phyloP scores from a whole-genome alignment of 2,113 vertebrate genomes.

The Dasyprocta punctata region DNA sequence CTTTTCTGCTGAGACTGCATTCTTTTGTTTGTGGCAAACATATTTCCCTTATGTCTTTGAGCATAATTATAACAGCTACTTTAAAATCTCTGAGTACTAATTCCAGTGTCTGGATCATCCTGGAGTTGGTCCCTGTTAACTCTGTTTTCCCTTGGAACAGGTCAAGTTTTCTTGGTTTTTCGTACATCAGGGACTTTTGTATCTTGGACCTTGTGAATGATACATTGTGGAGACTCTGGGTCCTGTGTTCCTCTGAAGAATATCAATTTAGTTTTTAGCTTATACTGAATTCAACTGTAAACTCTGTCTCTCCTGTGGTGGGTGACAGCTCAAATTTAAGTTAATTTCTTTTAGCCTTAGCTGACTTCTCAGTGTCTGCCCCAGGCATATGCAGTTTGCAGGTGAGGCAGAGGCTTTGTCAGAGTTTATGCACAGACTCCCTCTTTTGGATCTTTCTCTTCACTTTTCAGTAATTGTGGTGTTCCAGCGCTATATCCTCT shows the following conservation, averaged over 20 bases:
- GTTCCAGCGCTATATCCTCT: not conserved
- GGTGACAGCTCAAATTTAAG: not conserved
- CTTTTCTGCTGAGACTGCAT: not conserved
- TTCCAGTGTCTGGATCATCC: not conserved
- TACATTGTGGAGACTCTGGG: not conserved
- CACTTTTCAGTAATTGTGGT: not conserved
- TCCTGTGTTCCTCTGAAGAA: not conserved
- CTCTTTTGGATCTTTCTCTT: not conserved
- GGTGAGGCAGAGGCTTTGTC: not conserved
- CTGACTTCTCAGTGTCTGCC: not conserved
- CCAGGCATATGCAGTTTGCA: too few relatives aligned
- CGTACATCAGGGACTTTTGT: not conserved
- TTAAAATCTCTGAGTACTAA: not conserved
- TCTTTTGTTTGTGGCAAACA: not conserved
- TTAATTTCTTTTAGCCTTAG: not conserved
- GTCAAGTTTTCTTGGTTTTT: not conserved
- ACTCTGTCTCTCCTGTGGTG: not conserved
- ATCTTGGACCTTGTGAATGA: not conserved
- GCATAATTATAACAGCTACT: not conserved
- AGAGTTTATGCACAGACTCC: not conserved
- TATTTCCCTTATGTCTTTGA: not conserved
- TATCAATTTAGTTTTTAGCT: not conserved
- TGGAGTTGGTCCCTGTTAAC: not conserved
- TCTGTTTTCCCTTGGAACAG: not conserved
- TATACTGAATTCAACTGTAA: not conserved